These are phyloP conservation scores for Pycnonotus jocosus DNA, from an alignment of 2,113 vertebrate species.

Conservation along the genomic window DNA sequence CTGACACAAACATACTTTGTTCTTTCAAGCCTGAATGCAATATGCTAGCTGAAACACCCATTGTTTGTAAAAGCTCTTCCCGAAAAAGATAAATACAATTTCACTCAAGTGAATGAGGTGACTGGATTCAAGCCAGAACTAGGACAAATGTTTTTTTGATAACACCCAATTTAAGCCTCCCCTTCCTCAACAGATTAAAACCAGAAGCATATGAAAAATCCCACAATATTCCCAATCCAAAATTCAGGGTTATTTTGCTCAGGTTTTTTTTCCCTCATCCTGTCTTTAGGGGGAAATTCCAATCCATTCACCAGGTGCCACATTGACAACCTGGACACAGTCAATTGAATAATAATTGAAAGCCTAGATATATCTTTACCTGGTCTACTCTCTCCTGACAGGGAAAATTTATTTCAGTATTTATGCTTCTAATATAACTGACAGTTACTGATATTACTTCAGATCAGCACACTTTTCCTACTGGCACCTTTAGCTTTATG, in stretches of 20 bases:
- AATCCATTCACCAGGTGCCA: neutral
- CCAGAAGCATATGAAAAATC: neutral
- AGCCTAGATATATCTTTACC: neutral
- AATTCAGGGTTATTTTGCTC: neutral
- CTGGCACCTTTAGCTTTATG: neutral
- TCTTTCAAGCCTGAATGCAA: neutral
- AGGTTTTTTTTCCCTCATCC: neutral
- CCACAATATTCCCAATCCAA: neutral
- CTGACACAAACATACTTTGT: neutral
- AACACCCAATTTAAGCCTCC: neutral
- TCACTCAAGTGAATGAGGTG: neutral
- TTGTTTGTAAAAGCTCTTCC: neutral
- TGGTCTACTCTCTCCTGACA: neutral
- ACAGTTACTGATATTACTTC: neutral
- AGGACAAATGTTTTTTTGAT: neutral
- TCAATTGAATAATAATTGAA: neutral
- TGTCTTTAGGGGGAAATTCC: neutral
- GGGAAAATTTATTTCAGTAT: neutral
- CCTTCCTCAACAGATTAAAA: neutral
- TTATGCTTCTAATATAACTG: neutral
- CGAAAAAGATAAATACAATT: neutral
- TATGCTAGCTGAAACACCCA: neutral
- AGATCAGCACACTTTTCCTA: neutral
- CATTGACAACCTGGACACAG: neutral
- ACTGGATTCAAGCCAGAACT: neutral